phyloP scores from a whole-genome alignment of 2,888 invertebrate species.

The Vannuccia rotundouncinata region DNA sequence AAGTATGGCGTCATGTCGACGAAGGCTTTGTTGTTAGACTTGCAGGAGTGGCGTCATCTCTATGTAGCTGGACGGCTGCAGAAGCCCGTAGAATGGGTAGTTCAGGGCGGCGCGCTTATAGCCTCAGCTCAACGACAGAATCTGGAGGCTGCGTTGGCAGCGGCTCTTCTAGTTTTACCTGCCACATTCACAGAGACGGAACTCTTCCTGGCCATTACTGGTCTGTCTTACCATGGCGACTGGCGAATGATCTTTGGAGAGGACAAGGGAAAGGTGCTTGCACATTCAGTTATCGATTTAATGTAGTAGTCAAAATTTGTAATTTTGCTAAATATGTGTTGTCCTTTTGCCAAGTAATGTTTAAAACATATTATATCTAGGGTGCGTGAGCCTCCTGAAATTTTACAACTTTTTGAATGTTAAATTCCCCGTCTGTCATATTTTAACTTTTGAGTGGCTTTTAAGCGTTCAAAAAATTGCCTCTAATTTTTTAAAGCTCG shows the following conservation, averaged over 20 bases:
- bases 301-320: no score
- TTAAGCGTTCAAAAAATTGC: no score
- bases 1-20: conserved; percentile 36
- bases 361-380: no score
- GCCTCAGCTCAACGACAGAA: not conserved
- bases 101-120: not conserved
- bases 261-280: conserved; percentile 29
- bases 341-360: no score
- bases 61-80: conserved; percentile 39
- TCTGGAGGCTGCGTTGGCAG: conserved; percentile 11
- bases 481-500: no score
- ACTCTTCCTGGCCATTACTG: conserved; percentile 15
- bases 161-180: conserved; percentile 35
- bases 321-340: no score
- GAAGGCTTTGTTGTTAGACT: conserved; percentile 27
- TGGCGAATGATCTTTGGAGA: conserved; percentile 34
- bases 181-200: conserved; percentile 25
- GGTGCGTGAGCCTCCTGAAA: no score
- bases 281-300: no score
- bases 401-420: no score
- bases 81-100: conserved; percentile 39
- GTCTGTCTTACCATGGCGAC: conserved; percentile 34
- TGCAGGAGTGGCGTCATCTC: conserved; percentile 33
- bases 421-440: no score
- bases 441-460: no score